Percentiles rank a stretch among this genome's conserved stretches.
These are phyloP conservation scores for Netelia melanura DNA, from an alignment of 2,888 invertebrate species.

Conservation along the genomic window DNA sequence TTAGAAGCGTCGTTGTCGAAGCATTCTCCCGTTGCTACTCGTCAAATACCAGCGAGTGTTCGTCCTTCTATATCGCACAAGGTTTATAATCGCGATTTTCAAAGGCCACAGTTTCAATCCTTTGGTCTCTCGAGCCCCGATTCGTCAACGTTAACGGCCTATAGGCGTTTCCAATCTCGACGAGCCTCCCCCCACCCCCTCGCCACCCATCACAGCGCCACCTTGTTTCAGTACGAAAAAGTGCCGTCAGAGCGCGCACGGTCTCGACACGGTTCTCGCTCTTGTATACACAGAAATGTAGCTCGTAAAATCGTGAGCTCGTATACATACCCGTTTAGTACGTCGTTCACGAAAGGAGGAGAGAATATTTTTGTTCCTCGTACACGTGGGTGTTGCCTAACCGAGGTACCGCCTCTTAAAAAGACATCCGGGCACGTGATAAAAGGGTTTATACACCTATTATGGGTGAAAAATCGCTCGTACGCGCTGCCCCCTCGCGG, in stretches of 20 bases:
- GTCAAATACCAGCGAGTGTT: background rate
- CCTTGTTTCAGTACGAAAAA: slow-evolving; percentile 37
- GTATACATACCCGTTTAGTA: slow-evolving; percentile 41
- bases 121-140: slow-evolving; percentile 52
- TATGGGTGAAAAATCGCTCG: background rate
- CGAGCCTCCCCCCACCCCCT: slow-evolving; percentile 28
- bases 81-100: slow-evolving; percentile 6
- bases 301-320: slow-evolving; percentile 48
- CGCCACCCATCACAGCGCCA: background rate
- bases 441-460: slow-evolving; percentile 19
- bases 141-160: slow-evolving; percentile 64
- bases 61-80: background rate
- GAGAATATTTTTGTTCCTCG: slow-evolving; percentile 13
- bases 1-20: background rate
- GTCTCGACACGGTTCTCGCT: slow-evolving; percentile 15
- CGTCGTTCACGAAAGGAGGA: slow-evolving; percentile 26
- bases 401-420: slow-evolving; percentile 44
- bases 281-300: slow-evolving; percentile 7
- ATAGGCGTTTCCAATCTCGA: slow-evolving; percentile 65
- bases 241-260: slow-evolving; percentile 45
- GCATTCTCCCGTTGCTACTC: background rate
- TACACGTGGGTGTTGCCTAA: slow-evolving; percentile 54
- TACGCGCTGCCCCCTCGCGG: background rate
- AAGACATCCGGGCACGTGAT: slow-evolving; percentile 28
- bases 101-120: background rate